Evolutionary conservation across 2,888 invertebrate species (phyloP).

Genomic region (Acanthoscelides obtectus): DNA sequence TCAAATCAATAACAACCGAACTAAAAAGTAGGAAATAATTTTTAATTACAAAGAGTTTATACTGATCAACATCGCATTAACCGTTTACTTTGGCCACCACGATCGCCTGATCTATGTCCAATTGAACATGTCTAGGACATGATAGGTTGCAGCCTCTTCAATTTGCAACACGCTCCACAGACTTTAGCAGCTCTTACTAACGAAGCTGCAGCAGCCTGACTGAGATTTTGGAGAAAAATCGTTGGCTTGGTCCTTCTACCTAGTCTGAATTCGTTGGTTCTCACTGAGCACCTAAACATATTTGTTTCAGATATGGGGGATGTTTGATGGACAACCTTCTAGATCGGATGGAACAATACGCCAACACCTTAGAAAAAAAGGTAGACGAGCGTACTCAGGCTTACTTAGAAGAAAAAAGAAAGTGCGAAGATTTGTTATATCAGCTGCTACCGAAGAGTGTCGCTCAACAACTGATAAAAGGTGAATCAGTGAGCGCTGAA

Average conservation of each 20-base stretch:
- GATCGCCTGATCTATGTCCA: too few species aligned
- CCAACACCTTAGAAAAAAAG: constrained; percentile 93
- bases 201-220: too few species aligned
- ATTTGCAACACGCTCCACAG: too few species aligned
- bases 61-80: too few species aligned
- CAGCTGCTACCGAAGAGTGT: constrained; percentile 83
- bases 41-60: too few species aligned
- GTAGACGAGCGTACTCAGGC: constrained; percentile 96
- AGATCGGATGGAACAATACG: constrained; percentile 98
- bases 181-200: too few species aligned
- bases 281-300: constrained; percentile 3
- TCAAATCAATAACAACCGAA: not conserved
- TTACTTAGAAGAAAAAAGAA: constrained; percentile 96
- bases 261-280: too few species aligned
- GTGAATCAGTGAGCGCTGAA: constrained; percentile 86
- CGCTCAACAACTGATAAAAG: constrained; percentile 85
- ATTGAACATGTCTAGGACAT: too few species aligned
- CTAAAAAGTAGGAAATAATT: too few species aligned
- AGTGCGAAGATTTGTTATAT: constrained; percentile 94
- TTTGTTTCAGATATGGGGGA: constrained; percentile 31
- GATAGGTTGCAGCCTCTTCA: too few species aligned
- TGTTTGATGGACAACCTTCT: constrained; percentile 90
- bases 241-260: too few species aligned
- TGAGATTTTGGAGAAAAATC: not conserved
- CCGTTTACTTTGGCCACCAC: too few species aligned